Evolutionary conservation across 2,888 invertebrate genomes (phyloP).

Genomic region (Chalcosyrphus nemorum): DNA sequence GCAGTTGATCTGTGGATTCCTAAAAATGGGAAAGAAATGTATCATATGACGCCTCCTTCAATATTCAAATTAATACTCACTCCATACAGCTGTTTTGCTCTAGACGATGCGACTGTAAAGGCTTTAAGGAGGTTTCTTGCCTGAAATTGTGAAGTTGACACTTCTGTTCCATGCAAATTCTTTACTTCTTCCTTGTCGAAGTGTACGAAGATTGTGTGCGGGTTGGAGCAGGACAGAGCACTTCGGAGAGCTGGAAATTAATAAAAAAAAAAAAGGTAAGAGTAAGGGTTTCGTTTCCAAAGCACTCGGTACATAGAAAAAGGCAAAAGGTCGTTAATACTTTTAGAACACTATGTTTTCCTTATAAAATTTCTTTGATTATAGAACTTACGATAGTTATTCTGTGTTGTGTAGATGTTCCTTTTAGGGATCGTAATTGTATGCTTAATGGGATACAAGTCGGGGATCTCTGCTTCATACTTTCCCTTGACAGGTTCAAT

Average conservation of each 20-base stretch:
- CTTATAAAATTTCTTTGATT: too few species aligned
- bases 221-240: conserved; percentile 77
- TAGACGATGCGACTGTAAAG: conserved; percentile 89
- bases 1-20: conserved; percentile 82
- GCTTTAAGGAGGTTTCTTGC: conserved; percentile 88
- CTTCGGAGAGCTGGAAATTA: conserved; percentile 75
- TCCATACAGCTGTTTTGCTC: conserved; percentile 85
- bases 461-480: conserved; percentile 85
- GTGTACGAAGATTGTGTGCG: conserved; percentile 91
- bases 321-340: too few species aligned
- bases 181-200: conserved; percentile 86
- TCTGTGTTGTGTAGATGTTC: conserved; percentile 85
- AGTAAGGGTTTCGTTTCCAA: too few species aligned
- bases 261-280: not conserved
- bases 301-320: too few species aligned
- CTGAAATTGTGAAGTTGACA: conserved; percentile 86
- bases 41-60: too few species aligned
- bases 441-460: conserved; percentile 89
- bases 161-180: conserved; percentile 87
- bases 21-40: not conserved
- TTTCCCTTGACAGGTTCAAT: conserved; percentile 83
- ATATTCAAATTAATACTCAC: not conserved
- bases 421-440: conserved; percentile 84
- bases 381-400: conserved; percentile 90
- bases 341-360: too few species aligned